A percentile compares a stretch with the other conserved stretches of the same genome.
These are phyloP conservation scores for Cryptotis parvus DNA, from an alignment of 2,113 vertebrate species.

Conservation along the genomic window DNA sequence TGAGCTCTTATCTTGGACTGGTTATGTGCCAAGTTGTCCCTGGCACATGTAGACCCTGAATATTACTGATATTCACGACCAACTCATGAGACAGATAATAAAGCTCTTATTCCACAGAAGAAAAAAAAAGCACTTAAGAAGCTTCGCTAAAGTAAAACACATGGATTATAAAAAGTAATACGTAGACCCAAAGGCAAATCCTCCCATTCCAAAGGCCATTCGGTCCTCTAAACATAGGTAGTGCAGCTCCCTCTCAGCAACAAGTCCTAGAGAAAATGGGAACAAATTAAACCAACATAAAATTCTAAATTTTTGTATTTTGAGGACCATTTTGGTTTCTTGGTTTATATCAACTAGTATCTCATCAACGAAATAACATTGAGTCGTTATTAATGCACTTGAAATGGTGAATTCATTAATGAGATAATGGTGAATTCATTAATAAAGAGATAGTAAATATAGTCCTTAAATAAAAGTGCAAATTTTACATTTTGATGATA, in stretches of 20 bases:
- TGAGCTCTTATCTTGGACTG: neutral
- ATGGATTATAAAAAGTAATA: rapidly evolving
- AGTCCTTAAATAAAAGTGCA: neutral
- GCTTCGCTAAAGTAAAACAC: neutral
- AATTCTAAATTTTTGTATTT: neutral
- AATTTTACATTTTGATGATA: neutral
- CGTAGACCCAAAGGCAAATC: neutral
- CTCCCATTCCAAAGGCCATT: neutral
- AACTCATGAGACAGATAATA: neutral
- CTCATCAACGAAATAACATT: neutral
- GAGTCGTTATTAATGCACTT: neutral
- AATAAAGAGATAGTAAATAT: neutral
- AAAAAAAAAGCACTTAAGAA: neutral
- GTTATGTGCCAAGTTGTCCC: neutral
- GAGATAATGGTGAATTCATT: neutral
- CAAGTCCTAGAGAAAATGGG: neutral
- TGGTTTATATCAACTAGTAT: neutral
- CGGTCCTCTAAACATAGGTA: neutral
- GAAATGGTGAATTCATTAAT: neutral
- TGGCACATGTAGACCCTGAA: too few relatives aligned
- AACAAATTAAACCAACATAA: neutral
- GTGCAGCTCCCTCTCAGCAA: neutral
- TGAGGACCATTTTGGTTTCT: neutral
- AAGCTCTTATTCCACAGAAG: neutral
- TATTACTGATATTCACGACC: neutral